phyloP scores from a whole-genome alignment of 1,140 invertebrate species.

The Drosophila chauvacae region DNA sequence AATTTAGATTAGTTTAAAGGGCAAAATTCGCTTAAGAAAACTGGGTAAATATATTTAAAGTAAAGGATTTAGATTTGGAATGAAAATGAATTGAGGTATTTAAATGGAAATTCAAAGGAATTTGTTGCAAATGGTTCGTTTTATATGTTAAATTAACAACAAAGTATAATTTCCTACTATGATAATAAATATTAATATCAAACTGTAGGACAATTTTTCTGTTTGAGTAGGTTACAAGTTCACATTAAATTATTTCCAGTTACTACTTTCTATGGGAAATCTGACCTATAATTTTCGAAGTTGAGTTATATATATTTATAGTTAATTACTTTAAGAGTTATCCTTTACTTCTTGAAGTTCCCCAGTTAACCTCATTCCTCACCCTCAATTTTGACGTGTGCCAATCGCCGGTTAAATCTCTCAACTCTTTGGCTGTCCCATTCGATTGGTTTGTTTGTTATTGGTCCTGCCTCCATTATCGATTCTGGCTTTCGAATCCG shows the following conservation, averaged over 20 bases:
- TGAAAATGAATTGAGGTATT: background rate
- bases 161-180: background rate
- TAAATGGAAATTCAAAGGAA: background rate
- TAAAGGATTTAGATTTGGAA: background rate
- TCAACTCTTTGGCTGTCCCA: slow-evolving; percentile 27
- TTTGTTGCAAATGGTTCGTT: background rate
- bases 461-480: slow-evolving; percentile 46
- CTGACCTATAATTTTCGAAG: background rate
- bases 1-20: slow-evolving; percentile 48
- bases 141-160: background rate
- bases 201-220: background rate
- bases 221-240: background rate
- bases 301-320: background rate
- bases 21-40: background rate
- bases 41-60: background rate
- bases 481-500: slow-evolving; percentile 38
- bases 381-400: background rate
- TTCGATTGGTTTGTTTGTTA: slow-evolving; percentile 52
- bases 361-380: background rate
- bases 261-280: no score
- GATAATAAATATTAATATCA: background rate
- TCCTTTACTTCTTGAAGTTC: background rate
- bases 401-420: slow-evolving; percentile 16
- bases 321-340: background rate
- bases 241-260: background rate